Percentiles rank a stretch among this genome's conserved stretches.
These are phyloP conservation scores for Catalaphyllia jardinei DNA, from an alignment of 64 coral and sea anemone species.

Conservation along the genomic window DNA sequence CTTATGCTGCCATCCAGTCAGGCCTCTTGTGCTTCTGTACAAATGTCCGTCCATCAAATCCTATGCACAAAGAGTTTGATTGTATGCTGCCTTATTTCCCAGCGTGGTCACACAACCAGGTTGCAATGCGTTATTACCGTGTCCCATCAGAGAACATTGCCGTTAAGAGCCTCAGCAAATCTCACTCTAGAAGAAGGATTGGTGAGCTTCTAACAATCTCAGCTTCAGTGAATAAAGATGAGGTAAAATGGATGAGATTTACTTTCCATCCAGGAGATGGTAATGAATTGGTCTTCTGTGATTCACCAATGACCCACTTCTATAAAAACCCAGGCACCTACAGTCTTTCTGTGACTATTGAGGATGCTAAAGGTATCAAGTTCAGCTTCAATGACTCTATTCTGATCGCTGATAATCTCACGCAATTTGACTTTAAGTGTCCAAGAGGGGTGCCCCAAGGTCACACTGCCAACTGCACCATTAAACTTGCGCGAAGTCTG, in stretches of 20 bases:
- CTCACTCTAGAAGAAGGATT: background rate
- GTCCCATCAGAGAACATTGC: background rate
- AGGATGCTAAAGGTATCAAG: background rate
- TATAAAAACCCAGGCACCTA: slow-evolving; percentile 31
- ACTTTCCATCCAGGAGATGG: slow-evolving; percentile 1
- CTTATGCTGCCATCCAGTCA: slow-evolving; percentile 19
- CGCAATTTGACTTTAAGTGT: background rate
- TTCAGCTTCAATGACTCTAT: background rate
- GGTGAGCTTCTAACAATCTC: background rate
- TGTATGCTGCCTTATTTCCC: slow-evolving; percentile 2
- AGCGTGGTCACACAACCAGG: background rate
- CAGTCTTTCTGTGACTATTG: background rate
- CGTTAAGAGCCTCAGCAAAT: background rate
- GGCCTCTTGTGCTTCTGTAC: slow-evolving; percentile 22
- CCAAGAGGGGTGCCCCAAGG: background rate
- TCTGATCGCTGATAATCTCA: slow-evolving; percentile 25
- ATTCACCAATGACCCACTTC: background rate
- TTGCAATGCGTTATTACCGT: background rate
- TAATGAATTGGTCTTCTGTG: slow-evolving; percentile 3
- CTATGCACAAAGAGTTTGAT: background rate
- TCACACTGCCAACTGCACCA: background rate
- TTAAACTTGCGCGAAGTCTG: slow-evolving; percentile 1
- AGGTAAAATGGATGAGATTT: background rate
- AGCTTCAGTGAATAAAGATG: background rate
- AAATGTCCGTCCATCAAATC: background rate